Evolutionary conservation across 2,797 vertebrate genomes (phyloP), one percentile per base, ranked within the genome.

Genomic region (Pangasius macronema): DNA sequence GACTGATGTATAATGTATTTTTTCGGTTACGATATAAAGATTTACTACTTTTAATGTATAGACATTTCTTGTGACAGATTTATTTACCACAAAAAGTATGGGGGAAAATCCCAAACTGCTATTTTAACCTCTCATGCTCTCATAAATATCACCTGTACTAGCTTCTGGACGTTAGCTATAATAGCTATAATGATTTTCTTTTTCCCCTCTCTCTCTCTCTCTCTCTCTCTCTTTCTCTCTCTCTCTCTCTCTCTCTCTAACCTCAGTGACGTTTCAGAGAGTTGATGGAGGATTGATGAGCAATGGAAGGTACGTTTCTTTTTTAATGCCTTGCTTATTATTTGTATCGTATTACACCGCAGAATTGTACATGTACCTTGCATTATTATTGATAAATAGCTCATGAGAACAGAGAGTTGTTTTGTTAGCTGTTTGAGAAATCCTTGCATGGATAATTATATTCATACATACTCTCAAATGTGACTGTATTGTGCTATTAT

Each of bases 221-320:
- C 87, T 57, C 76, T 86, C 83, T 89, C 92, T 86, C 55, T 91
- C 4, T 89, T 49, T 13, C 55, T 82, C 89, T 92, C 63, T 89
- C 51, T 87, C 70, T 55, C 57, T 87, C 30, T 86, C 57, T 83
- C 86, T 85, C 33, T 84, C 72, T 77, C 88, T 85, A 7, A 68
- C 86, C 80, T 68, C 88, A 99, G 98, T 99, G 92, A 99, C 98
- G 73, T 99, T 99, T 96, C 99, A 99, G 95, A 97, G 98, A 95
- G 98, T 98, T 77, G 99, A 99, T 87, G 98, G 97, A 89, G 98
- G 98, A 93, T 94, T 99, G 95, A 99, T 99, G 98, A 99, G 97
- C 96, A 99, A 99, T 86, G 99, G 99, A 95, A 99, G 98, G 99
- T 99, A 92, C 95, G 95, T 92, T 65, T 80, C 73, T 59, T 87